Evolutionary conservation across 1,140 invertebrate species (phyloP).

Genomic region (Drosophila busckii): DNA sequence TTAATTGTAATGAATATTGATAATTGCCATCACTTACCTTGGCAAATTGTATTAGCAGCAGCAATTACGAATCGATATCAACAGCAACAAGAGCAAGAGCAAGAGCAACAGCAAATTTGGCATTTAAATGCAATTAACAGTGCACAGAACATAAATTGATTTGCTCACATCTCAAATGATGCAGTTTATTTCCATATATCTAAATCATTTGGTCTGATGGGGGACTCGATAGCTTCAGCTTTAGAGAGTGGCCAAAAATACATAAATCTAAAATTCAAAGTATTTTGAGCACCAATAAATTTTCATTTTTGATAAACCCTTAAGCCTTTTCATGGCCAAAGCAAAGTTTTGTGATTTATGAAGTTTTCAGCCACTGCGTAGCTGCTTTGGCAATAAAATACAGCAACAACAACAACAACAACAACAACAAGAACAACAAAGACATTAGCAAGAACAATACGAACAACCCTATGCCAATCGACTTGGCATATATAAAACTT

Average conservation of each 20-base stretch:
- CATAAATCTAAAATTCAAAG: constrained; percentile 70
- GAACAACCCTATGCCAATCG: constrained; percentile 1
- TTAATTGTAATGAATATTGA: constrained; percentile 15
- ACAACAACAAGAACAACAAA: constrained; percentile 33
- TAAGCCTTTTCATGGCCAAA: constrained; percentile 74
- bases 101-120: too few relatives aligned
- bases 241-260: constrained; percentile 19
- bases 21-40: constrained; percentile 17
- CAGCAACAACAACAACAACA: constrained; percentile 44
- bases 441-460: constrained; percentile 38
- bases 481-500: constrained; percentile 37
- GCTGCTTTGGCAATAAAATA: constrained; percentile 67
- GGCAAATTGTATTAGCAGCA: constrained; percentile 6
- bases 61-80: constrained; percentile 22
- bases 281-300: constrained; percentile 66
- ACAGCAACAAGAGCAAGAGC: too few relatives aligned
- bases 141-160: too few relatives aligned
- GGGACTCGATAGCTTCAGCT: constrained; percentile 1
- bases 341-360: constrained; percentile 75
- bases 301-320: constrained; percentile 76
- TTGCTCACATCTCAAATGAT: too few relatives aligned
- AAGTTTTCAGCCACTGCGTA: constrained; percentile 56
- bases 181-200: too few relatives aligned
- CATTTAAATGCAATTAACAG: too few relatives aligned
- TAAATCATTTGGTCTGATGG: too few relatives aligned